phyloP scores from a whole-genome alignment of 2,888 invertebrate species.

The Caenorhabditis sinica region DNA sequence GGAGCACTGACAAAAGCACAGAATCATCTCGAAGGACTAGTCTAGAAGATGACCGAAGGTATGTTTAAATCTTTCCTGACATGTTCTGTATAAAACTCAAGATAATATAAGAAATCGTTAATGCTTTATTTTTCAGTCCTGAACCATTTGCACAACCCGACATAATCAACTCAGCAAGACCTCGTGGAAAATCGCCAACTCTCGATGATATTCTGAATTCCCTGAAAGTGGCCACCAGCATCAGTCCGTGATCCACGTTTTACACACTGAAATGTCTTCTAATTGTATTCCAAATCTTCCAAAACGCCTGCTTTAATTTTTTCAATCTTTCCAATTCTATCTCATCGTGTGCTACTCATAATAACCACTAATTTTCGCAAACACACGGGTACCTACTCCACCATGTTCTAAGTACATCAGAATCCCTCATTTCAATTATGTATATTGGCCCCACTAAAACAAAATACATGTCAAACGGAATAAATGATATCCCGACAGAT shows the following conservation, averaged over 20 bases:
- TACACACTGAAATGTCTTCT: not conserved
- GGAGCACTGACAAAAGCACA: constrained; percentile 41
- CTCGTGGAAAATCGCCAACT: constrained; percentile 61
- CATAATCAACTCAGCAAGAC: constrained; percentile 58
- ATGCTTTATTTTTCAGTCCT: constrained; percentile 35
- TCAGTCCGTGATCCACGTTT: constrained; percentile 32
- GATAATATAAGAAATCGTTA: no score
- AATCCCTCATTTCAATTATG: constrained; percentile 16
- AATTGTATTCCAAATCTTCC: constrained; percentile 6
- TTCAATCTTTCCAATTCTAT: constrained; percentile 15
- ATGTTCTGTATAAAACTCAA: no score
- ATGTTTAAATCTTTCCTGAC: not conserved
- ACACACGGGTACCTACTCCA: constrained; percentile 39
- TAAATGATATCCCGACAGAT: constrained; percentile 39
- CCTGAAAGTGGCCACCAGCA: constrained; percentile 59
- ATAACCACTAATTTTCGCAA: constrained; percentile 43
- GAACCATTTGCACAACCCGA: constrained; percentile 62
- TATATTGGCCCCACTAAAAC: constrained; percentile 36
- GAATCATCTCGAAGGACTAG: constrained; percentile 54
- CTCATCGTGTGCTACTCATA: constrained; percentile 37
- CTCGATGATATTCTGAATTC: constrained; percentile 64
- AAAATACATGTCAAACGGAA: constrained; percentile 37
- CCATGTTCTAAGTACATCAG: constrained; percentile 9
- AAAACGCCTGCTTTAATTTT: constrained; percentile 58
- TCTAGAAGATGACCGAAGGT: constrained; percentile 54